Evolutionary conservation across 2,888 invertebrate species (phyloP), one percentile per base, ranked within the genome.

Genomic region (Acleris cristana): DNA sequence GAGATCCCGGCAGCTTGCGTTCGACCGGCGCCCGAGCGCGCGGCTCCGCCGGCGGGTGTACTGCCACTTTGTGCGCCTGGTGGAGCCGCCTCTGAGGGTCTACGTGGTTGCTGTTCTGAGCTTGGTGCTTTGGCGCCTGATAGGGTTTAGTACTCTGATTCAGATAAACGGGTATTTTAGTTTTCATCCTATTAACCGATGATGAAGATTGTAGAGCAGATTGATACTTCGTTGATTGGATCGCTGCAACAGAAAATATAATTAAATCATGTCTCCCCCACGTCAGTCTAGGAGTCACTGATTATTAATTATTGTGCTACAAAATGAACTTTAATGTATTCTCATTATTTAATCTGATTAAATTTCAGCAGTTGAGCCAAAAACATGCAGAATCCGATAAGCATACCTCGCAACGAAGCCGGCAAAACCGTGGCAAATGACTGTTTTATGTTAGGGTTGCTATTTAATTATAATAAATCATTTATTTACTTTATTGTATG

Each of bases 141-240:
- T 52, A 69, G 44, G 65, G 21, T 60, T 78, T 81, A 6, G 71
- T 7, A n/a, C 34, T 67, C 61, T 82, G 82, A 62, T 85, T 86
- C 56, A 77, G 72, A 69, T 79, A 86, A 1, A 89, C 79, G 0
- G 89, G 90, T 69, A 89, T 88, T 74, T 88, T 90, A 0, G 88
- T 87, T 71, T 81, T 84, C 30, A 73, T 74, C 69, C 77, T 79
- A 51, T 69, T 68, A 64, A 74, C 79, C 16, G 67, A 48, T n/a
- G 67, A 18, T 8, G 70, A 61, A 3, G 73, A 59, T 23, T 74
- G 71, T 34, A 57, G 48, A 16, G 55, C 53, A 6, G 73, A 69
- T 45, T 74, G 73, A 60, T 66, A 72, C 70, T 77, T 81, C 19
- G 74, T 53, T 14, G 76, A 71, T 71, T 79, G 79, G 26, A 78